A percentile compares a stretch with the other conserved stretches of the same genome.
Conservation (phyloP, 2,113 vertebrate species). For the Dicentrarchus labrax region DNA sequence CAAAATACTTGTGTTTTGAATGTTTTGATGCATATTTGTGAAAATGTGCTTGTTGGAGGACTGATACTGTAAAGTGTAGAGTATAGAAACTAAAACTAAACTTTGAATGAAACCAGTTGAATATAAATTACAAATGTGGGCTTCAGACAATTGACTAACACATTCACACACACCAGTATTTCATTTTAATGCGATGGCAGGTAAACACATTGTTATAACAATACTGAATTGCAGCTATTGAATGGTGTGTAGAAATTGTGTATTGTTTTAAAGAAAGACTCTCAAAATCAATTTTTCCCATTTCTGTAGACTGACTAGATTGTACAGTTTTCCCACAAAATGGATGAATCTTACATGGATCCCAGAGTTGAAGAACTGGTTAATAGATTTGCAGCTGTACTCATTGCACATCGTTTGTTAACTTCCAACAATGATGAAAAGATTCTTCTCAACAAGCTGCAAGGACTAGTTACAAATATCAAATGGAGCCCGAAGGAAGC, state of each 20-base stretch:
- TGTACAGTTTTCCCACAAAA: not conserved
- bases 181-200: too few species aligned
- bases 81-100: too few species aligned
- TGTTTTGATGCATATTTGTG: not conserved
- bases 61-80: too few species aligned
- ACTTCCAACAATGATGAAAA: not conserved
- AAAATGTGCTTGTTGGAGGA: not conserved
- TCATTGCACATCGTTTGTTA: fast-evolving
- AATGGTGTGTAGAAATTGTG: not conserved
- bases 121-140: not conserved
- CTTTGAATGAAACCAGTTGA: too few species aligned
- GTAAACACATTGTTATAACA: too few species aligned
- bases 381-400: not conserved
- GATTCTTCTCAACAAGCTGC: slow-evolving; percentile 43
- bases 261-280: not conserved
- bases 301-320: not conserved
- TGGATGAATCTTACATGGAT: slow-evolving; percentile 1
- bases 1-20: not conserved
- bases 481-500: slow-evolving; percentile 31
- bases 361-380: not conserved
- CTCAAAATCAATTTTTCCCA: not conserved
- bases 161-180: too few species aligned
- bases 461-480: slow-evolving; percentile 49
- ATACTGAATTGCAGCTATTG: not conserved
- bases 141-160: too few species aligned